phyloP scores from a whole-genome alignment of 2,888 invertebrate genomes.

The Drosophila borborema region DNA sequence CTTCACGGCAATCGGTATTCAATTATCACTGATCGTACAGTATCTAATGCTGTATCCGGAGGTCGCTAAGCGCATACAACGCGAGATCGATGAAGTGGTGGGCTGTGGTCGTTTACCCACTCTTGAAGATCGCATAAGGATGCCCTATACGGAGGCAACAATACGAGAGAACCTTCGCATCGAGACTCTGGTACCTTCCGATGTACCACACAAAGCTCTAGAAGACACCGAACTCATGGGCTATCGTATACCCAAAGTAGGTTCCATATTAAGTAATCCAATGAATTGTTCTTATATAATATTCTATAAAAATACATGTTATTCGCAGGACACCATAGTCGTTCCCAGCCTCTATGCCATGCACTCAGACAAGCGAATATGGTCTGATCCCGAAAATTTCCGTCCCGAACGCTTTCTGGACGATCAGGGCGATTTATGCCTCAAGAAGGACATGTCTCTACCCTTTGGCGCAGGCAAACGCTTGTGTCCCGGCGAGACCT shows the following conservation, averaged over 20 bases:
- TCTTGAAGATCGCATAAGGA: conserved; percentile 87
- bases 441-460: conserved; percentile 87
- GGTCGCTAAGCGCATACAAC: conserved; percentile 87
- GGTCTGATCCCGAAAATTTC: conserved; percentile 89
- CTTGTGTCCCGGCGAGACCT: conserved; percentile 90
- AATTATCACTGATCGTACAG: conserved; percentile 86
- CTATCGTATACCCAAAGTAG: conserved; percentile 87
- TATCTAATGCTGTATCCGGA: conserved; percentile 87
- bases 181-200: conserved; percentile 88
- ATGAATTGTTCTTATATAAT: neutral
- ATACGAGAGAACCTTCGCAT: conserved; percentile 87
- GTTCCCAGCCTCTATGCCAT: conserved; percentile 86
- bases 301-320: too few species aligned
- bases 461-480: conserved; percentile 90
- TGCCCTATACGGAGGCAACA: conserved; percentile 88
- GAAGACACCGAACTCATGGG: conserved; percentile 86
- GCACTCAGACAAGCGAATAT: conserved; percentile 87
- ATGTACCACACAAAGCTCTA: conserved; percentile 87
- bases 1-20: conserved; percentile 86
- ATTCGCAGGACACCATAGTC: conserved; percentile 86
- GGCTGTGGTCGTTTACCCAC: conserved; percentile 87
- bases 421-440: conserved; percentile 86
- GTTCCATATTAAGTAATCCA: neutral
- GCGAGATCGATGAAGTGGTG: conserved; percentile 88
- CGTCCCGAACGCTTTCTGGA: conserved; percentile 89